Evolutionary conservation across 23 tunicate genomes (phyloP), one percentile per base, ranked within the genome.

Genomic region (Botrylloides violaceus): DNA sequence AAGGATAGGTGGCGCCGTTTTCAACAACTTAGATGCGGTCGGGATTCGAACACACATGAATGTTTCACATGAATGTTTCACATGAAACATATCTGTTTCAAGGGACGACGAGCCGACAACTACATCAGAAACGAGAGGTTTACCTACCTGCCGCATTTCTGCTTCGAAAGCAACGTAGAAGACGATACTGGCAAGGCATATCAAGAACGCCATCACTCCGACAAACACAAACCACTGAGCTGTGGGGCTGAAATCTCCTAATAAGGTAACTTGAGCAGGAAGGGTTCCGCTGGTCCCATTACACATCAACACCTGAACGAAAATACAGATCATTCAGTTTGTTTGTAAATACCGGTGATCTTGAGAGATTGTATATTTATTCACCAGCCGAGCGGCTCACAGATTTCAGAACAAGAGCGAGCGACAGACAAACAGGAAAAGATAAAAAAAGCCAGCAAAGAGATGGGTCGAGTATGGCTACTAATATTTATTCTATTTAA

Each of bases 171-270:
- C 79, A 26, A 92, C 92, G 71, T 95, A 95, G 78, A 87, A 95
- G 3, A 87, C 71, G 20, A 82, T 50, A 22, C 82, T 36, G 23
- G 84, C 89, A 23, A 95, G 65, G 21, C 93, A 64, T 39, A 70
- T 73, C 31, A 95, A 72, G 63, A 95, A 95, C 1, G 96, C 86
- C 22, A 86, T 70, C 12, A 83, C 92, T 2, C 96, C 99, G 49
- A 95, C 99, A 71, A 74, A 87, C 61, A 95, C 75, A 71, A 87
- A 95, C 99, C 99, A 95, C 58, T 82, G 79, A 36, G 99, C 76
- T 21, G 92, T 80, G 0, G 99, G 99, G 29, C 98, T 91, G 34
- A 95, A 82, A 73, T 78, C 83, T 36, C 97, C 97, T 29, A 78
- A 79, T 34, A 78, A 4, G 28, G 74, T 68, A 0, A 60, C 30